These are phyloP conservation scores for Thunnus thynnus DNA, from an alignment of 2,113 vertebrate genomes.

Conservation along the genomic window DNA sequence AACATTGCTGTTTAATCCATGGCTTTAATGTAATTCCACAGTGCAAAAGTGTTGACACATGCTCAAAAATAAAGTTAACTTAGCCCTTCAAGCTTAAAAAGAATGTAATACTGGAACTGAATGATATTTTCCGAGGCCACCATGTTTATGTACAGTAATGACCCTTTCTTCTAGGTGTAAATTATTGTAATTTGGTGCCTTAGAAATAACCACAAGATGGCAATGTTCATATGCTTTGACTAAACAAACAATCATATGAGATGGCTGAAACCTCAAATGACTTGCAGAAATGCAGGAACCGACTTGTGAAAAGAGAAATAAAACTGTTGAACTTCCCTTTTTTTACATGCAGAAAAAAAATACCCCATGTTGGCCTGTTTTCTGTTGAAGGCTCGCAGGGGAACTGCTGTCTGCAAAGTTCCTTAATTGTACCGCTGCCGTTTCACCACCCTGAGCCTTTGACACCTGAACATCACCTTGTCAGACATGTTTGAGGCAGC, in stretches of 20 bases:
- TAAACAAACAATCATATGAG: constrained; percentile 60
- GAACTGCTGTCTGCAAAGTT: constrained; percentile 70
- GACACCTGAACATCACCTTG: constrained; percentile 74
- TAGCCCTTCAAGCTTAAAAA: background rate
- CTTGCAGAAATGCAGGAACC: constrained; percentile 69
- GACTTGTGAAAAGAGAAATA: constrained; percentile 74
- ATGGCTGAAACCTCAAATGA: constrained; percentile 63
- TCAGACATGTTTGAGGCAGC: constrained; percentile 58
- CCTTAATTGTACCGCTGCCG: constrained; percentile 47
- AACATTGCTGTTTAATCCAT: background rate
- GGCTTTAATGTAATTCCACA: background rate
- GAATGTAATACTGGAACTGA: background rate
- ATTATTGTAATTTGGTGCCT: constrained; percentile 51
- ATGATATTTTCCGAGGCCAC: constrained; percentile 4
- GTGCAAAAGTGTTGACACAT: background rate
- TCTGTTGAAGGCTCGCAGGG: constrained; percentile 50
- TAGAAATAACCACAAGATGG: constrained; percentile 83
- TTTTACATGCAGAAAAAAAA: constrained; percentile 38
- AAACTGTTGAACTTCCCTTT: constrained; percentile 73
- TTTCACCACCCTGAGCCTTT: constrained; percentile 30
- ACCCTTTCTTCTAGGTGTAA: constrained; percentile 28
- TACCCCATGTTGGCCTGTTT: background rate
- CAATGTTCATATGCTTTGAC: constrained; percentile 78
- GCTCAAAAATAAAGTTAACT: background rate
- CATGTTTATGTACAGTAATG: background rate